A percentile compares a stretch with the other conserved stretches of the same genome.
Evolutionary conservation across 2,888 invertebrate species (phyloP).

Genomic region (Thymelicus sylvestris): DNA sequence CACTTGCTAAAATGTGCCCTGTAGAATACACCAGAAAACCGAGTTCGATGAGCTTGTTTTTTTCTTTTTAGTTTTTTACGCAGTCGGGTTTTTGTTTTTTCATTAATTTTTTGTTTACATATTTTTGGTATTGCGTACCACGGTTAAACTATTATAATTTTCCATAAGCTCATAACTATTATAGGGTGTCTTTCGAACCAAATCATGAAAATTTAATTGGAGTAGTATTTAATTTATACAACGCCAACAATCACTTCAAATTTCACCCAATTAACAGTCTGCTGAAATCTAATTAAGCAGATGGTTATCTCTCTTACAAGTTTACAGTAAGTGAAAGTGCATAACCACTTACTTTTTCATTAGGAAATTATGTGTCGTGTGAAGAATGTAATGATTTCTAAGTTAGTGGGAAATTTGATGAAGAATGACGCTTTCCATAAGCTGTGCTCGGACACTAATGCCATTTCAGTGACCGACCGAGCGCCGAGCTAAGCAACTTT

Average conservation of each 20-base stretch:
- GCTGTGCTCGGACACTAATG: too few species aligned
- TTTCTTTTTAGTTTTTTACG: too few species aligned
- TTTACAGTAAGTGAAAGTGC: constrained; percentile 25
- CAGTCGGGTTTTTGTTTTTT: too few species aligned
- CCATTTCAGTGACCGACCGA: too few species aligned
- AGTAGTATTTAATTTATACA: neutral
- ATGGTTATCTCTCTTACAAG: constrained; percentile 20
- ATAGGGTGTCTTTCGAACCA: neutral
- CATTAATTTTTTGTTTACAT: too few species aligned
- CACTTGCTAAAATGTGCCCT: too few species aligned
- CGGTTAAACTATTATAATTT: neutral
- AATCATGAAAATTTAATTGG: neutral
- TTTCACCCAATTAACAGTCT: constrained; percentile 18
- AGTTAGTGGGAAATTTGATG: neutral
- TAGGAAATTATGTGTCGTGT: neutral
- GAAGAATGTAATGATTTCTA: constrained; percentile 6
- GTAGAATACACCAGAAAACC: too few species aligned
- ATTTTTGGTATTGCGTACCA: neutral
- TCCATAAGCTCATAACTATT: too few species aligned
- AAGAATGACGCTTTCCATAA: neutral
- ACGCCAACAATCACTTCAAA: neutral
- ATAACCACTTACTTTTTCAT: neutral
- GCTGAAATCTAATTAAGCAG: constrained; percentile 24
- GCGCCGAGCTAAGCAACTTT: too few species aligned
- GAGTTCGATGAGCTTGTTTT: too few species aligned